Base-by-base conservation (phyloP, 2,888 invertebrate species). In the Cristatella mucedo region DNA sequence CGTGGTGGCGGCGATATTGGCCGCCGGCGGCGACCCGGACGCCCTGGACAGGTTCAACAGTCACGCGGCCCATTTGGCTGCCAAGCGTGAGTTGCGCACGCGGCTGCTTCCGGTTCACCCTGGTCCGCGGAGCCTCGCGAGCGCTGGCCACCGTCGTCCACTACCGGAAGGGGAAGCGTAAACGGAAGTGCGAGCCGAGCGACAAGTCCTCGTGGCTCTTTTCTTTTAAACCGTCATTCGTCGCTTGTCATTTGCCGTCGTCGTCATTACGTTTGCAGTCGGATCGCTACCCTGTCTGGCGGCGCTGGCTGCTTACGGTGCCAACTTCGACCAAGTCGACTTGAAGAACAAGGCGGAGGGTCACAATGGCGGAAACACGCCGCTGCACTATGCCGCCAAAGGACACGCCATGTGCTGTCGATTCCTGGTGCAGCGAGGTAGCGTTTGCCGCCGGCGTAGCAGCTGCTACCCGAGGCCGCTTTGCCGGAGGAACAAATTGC, bases 401-500 rank as follows among this genome's bases (percentile, higher is more conserved):
- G 63, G 62, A 1, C 55, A 59, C 44, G 63, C 53, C 2, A 53
- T 54, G 53, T 61, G 58, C 46, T 55, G 59, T 43, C 57, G 59
- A 43, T 66, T 59, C 46, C 51, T 65, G 5, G 55, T 52, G 19
- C 65, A 66, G 41, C 57, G 65, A 59, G 65, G 63, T 62, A 34
- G 40, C 16, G 6, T 11, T n/a, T 43, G 16, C 7, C 21, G 11
- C 39, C 5, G 3, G 11, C 7, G n/a, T n/a, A n/a, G n/a, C n/a
- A n/a, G n/a, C n/a, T n/a, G n/a, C n/a, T n/a, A n/a, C n/a, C n/a
- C n/a, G n/a, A n/a, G n/a, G n/a, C n/a, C n/a, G n/a, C n/a, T n/a
- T n/a, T n/a, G n/a, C n/a, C n/a, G n/a, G n/a, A n/a, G n/a, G n/a
- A n/a, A n/a, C n/a, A n/a, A n/a, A n/a, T n/a, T n/a, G n/a, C n/a